Evolutionary conservation across 2,113 vertebrate species (phyloP).

Genomic region (Lepidothrix coronata): DNA sequence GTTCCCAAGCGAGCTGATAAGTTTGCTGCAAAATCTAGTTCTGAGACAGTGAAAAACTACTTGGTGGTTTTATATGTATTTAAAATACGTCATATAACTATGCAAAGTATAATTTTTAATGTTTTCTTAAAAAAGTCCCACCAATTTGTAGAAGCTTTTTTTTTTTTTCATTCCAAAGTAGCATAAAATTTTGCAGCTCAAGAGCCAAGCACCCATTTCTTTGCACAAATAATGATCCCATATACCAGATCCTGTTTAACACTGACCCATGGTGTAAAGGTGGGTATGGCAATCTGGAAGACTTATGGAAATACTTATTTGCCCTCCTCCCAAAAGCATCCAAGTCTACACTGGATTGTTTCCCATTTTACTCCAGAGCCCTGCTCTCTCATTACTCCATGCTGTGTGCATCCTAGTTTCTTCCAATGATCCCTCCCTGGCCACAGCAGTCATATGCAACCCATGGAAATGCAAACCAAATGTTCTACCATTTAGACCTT

Average conservation of each 20-base stretch:
- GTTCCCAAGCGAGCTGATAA: neutral
- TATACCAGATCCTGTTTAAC: neutral
- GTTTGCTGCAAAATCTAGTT: neutral
- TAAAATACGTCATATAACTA: neutral
- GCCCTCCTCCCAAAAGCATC: neutral
- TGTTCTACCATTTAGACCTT: neutral
- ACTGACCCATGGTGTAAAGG: neutral
- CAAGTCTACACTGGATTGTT: neutral
- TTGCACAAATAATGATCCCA: neutral
- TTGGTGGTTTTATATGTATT: neutral
- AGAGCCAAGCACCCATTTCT: neutral
- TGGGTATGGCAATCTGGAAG: neutral
- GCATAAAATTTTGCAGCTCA: neutral
- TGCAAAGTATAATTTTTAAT: neutral
- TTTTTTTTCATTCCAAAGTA: neutral
- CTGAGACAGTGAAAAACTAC: neutral
- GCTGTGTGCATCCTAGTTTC: fast-evolving
- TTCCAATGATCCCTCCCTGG: neutral
- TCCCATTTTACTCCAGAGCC: neutral
- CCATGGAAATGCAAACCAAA: neutral
- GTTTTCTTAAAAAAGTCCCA: neutral
- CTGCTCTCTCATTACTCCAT: neutral
- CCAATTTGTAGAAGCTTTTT: neutral
- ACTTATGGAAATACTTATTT: neutral
- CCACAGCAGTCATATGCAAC: fast-evolving